These are phyloP conservation scores for Moxostoma hubbsi DNA, from an alignment of 2,797 vertebrate genomes.

Conservation along the genomic window DNA sequence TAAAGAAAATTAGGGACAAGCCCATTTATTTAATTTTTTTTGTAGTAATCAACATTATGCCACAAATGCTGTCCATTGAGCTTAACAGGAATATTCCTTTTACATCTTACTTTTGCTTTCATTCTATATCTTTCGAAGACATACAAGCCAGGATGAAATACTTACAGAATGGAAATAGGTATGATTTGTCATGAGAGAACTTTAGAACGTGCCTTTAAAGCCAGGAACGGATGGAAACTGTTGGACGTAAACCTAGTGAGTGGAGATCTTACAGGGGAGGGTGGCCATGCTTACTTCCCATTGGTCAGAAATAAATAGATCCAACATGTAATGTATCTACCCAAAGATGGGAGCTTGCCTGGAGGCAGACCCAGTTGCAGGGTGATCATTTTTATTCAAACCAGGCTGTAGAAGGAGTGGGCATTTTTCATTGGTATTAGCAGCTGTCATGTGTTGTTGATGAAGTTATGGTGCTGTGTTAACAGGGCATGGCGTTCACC, in stretches of 20 bases:
- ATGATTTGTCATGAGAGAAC: neutral
- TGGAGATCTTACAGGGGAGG: slow-evolving; percentile 66
- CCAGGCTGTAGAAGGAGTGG: slow-evolving; percentile 12
- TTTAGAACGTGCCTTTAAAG: slow-evolving; percentile 5
- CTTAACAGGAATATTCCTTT: neutral
- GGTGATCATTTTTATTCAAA: slow-evolving; percentile 22
- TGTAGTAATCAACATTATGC: too few relatives aligned
- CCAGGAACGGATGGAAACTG: slow-evolving; percentile 31
- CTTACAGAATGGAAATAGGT: neutral
- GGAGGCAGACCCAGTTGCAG: slow-evolving; percentile 11
- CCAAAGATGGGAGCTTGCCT: slow-evolving; percentile 40
- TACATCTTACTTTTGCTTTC: neutral
- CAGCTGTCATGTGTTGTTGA: slow-evolving; percentile 52
- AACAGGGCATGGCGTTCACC: slow-evolving; percentile 94
- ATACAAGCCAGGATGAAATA: neutral
- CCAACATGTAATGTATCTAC: slow-evolving; percentile 54
- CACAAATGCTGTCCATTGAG: too few relatives aligned
- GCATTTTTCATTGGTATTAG: slow-evolving; percentile 40
- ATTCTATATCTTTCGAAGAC: slow-evolving; percentile 23
- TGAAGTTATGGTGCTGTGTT: slow-evolving; percentile 21
- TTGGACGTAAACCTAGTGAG: slow-evolving; percentile 36
- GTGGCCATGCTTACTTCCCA: slow-evolving; percentile 55
- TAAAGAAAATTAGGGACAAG: too few relatives aligned
- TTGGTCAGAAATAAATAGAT: slow-evolving; percentile 77
- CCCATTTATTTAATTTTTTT: too few relatives aligned